phyloP scores from a whole-genome alignment of 2,888 invertebrate species.

The Panopea generosa region DNA sequence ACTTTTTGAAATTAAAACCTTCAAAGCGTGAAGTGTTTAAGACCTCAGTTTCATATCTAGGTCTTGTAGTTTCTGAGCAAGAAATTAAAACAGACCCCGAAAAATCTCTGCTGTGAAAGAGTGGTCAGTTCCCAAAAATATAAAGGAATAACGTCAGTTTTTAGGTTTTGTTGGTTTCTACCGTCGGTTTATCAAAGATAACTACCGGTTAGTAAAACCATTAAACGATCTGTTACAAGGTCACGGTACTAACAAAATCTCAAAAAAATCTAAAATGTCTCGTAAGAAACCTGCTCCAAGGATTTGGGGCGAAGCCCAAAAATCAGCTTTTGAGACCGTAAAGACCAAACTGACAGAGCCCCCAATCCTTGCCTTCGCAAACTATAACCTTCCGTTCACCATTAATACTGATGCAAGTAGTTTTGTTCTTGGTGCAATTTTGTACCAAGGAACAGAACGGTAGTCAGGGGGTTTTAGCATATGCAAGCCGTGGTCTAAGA shows the following conservation, averaged over 20 bases:
- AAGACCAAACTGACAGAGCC: slow-evolving; percentile 20
- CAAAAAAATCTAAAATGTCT: neutral
- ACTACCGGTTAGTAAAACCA: neutral
- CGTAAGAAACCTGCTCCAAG: slow-evolving; percentile 2
- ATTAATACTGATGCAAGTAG: slow-evolving; percentile 34
- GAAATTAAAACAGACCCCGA: slow-evolving; percentile 19
- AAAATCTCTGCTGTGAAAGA: neutral
- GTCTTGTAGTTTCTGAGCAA: slow-evolving; percentile 1
- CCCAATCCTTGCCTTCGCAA: slow-evolving; percentile 44
- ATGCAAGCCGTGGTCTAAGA: slow-evolving; percentile 34
- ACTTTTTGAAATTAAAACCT: slow-evolving; percentile 9
- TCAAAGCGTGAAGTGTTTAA: slow-evolving; percentile 23
- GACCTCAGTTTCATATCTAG: slow-evolving; percentile 6
- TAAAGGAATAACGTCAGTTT: slow-evolving; percentile 15
- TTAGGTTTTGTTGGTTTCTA: slow-evolving; percentile 22
- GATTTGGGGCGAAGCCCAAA: slow-evolving; percentile 20
- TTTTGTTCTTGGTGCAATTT: slow-evolving; percentile 26
- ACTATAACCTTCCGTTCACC: slow-evolving; percentile 48
- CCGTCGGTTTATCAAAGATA: slow-evolving; percentile 2
- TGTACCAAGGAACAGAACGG: slow-evolving; percentile 41
- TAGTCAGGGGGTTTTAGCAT: slow-evolving; percentile 13
- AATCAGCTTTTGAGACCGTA: slow-evolving; percentile 29
- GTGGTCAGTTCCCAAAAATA: slow-evolving; percentile 12
- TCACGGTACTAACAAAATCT: slow-evolving; percentile 8
- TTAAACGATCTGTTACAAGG: slow-evolving; percentile 10